Evolutionary conservation across 2,888 invertebrate genomes (phyloP), one percentile per base, ranked within the genome.

Genomic region (Gasteruption jaculator): DNA sequence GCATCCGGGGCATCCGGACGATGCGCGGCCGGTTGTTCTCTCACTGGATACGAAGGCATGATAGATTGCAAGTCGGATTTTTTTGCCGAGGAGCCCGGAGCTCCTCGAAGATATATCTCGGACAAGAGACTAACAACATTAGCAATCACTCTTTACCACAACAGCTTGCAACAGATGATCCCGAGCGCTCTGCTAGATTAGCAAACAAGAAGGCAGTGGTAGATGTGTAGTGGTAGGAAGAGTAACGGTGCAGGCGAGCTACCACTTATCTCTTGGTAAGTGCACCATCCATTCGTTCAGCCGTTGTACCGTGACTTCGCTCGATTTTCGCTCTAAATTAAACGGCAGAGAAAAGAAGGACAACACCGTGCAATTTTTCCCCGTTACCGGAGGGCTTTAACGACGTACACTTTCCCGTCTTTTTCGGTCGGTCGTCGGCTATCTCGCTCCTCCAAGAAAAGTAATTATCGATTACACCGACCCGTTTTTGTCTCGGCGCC

Each of bases 81-180:
- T n/a, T n/a, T n/a, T n/a, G n/a, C n/a, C n/a, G n/a, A n/a, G n/a
- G n/a, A n/a, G n/a, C n/a, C n/a, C n/a, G n/a, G n/a, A n/a, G n/a
- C n/a, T n/a, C n/a, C n/a, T n/a, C n/a, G n/a, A n/a, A n/a, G n/a
- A n/a, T n/a, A n/a, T 22, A 21, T 10, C 22, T 25, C 12, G 10
- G 25, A 12, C 30, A 37, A 40, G 42, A 40, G 51, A 50, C 52
- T 57, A 60, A 63, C 58, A 51, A 60, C 59, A 64, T 64, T 62
- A 64, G 53, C 53, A 60, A 62, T 64, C 63, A 52, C 56, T 62
- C 61, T 57, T 55, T 53, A 46, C 55, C 53, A 41, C 57, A 60
- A 55, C 56, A 54, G 51, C 58, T 52, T 56, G 60, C 60, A 61
- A 60, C 60, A 60, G 61, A 60, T 61, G 61, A 60, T 61, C 55